These are phyloP conservation scores for Spinus pinus DNA, from an alignment of 2,797 vertebrate species.

Conservation along the genomic window DNA sequence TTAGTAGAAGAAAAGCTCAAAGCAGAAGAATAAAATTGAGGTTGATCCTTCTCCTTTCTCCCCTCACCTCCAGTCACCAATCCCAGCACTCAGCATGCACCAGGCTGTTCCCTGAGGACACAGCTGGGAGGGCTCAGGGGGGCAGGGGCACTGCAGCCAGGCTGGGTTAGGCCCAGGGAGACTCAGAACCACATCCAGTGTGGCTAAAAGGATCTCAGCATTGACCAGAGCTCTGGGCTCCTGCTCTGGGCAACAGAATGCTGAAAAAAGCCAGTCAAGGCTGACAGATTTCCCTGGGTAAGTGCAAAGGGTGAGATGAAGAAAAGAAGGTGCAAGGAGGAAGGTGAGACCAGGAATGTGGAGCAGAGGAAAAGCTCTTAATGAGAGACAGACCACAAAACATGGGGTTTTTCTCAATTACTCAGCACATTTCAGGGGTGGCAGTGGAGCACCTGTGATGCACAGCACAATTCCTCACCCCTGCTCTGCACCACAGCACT, in stretches of 20 bases:
- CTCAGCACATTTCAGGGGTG: not conserved
- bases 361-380: not conserved
- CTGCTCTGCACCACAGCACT: not conserved
- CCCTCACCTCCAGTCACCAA: not conserved
- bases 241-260: not conserved
- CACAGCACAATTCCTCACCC: not conserved
- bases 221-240: not conserved
- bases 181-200: rapidly evolving
- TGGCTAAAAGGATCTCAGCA: rapidly evolving
- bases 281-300: not conserved
- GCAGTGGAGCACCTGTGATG: not conserved
- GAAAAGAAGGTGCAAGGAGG: not conserved
- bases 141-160: not conserved
- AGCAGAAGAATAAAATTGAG: not conserved
- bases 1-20: not conserved
- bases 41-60: not conserved
- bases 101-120: not conserved
- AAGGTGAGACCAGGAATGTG: not conserved
- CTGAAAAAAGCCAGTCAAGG: not conserved
- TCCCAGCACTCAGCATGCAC: not conserved
- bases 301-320: not conserved
- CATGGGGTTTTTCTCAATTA: rapidly evolving
- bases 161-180: not conserved
- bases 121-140: not conserved
- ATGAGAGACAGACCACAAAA: not conserved